A percentile compares a stretch with the other conserved stretches of the same genome.
These are phyloP conservation scores for Carcharodon carcharias DNA, from an alignment of 2,797 vertebrate genomes.

Conservation along the genomic window DNA sequence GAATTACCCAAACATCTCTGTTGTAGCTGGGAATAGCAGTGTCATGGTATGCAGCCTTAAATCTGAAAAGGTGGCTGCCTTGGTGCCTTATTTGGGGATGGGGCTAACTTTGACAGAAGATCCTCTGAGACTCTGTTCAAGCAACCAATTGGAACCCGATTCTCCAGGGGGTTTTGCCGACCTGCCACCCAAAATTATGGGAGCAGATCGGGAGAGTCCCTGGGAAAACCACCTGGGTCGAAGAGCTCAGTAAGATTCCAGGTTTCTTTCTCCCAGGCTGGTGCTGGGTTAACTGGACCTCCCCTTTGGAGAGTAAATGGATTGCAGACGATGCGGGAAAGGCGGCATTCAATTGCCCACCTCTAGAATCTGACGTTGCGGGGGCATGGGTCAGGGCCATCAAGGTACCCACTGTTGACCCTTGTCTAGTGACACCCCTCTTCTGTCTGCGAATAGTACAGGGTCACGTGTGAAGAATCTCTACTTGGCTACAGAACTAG, in stretches of 20 bases:
- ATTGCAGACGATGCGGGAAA: neutral
- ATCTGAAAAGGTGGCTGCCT: neutral
- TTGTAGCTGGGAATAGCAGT: neutral
- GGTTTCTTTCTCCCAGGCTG: neutral
- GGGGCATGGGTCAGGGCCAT: neutral
- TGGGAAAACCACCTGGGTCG: neutral
- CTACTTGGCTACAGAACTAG: neutral
- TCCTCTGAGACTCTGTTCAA: neutral
- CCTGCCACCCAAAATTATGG: neutral
- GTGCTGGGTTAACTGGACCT: neutral
- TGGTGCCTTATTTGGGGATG: neutral
- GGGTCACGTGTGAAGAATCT: neutral
- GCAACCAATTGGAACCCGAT: neutral
- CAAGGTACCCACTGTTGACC: neutral
- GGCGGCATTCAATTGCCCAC: neutral
- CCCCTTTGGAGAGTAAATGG: neutral
- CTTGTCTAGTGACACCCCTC: neutral
- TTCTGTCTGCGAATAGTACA: neutral
- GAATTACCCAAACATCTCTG: neutral
- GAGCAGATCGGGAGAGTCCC: neutral
- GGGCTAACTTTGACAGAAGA: neutral
- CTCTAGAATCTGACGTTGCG: neutral
- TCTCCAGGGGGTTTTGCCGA: neutral
- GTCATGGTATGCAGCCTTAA: neutral
- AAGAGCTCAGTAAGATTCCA: neutral